phyloP scores from a whole-genome alignment of 2,888 invertebrate species.

The Julus scanicus region DNA sequence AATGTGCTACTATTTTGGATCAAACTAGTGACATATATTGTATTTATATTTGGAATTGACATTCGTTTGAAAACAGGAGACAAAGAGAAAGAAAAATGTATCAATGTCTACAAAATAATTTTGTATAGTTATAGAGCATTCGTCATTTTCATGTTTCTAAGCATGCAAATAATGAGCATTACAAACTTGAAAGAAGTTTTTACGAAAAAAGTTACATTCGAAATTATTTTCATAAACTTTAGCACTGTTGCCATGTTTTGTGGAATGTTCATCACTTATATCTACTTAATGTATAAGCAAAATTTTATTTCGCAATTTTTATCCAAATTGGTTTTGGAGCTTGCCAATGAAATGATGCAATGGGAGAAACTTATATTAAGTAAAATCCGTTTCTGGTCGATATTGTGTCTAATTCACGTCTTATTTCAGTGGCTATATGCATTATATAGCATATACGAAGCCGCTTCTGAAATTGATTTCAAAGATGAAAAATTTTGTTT shows the following conservation, averaged over 20 bases:
- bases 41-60: not conserved
- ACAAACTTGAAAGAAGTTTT: not conserved
- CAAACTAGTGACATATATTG: not conserved
- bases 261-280: not conserved
- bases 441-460: not conserved
- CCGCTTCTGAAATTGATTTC: not conserved
- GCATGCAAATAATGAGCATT: not conserved
- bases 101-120: not conserved
- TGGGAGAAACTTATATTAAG: not conserved
- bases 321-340: not conserved
- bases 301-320: not conserved
- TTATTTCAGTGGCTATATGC: not conserved
- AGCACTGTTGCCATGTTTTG: not conserved
- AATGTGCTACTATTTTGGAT: not conserved
- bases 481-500: not conserved
- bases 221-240: not conserved
- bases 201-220: not conserved
- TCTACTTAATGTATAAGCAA: not conserved
- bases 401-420: no score
- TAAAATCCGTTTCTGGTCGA: slow-evolving; percentile 1
- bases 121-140: not conserved
- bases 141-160: not conserved
- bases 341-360: not conserved
- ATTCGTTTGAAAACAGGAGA: not conserved
- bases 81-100: not conserved